Percentiles rank a stretch among this genome's conserved stretches.
These are phyloP conservation scores for Enteromius viviparus DNA, from an alignment of 2,797 vertebrate species.

Conservation along the genomic window DNA sequence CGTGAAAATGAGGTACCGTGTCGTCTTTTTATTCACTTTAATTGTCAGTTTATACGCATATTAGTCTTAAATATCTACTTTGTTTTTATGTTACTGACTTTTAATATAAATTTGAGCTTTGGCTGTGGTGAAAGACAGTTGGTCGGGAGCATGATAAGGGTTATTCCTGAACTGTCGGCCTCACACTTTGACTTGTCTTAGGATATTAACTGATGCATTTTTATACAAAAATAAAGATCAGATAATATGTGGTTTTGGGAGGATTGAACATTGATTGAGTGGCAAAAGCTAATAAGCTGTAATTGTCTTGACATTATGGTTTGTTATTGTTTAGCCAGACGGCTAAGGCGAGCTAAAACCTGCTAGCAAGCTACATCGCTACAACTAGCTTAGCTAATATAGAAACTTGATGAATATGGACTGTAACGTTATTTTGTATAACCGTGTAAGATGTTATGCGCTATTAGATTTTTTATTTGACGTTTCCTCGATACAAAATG, in stretches of 20 bases:
- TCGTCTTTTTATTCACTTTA: conserved; percentile 4
- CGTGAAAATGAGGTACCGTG: conserved; percentile 72
- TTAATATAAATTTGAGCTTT: background rate
- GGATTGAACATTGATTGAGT: background rate
- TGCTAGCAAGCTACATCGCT: conserved; percentile 50
- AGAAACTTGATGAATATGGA: background rate
- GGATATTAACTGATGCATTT: background rate
- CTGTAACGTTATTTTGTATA: background rate
- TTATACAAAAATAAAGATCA: background rate
- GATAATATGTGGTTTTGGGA: background rate
- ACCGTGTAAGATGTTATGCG: background rate
- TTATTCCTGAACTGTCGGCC: conserved; percentile 23
- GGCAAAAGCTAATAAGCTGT: background rate
- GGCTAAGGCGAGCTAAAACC: conserved; percentile 66
- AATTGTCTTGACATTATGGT: conserved; percentile 7
- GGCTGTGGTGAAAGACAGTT: conserved; percentile 18
- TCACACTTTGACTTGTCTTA: conserved; percentile 1
- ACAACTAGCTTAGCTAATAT: conserved; percentile 31
- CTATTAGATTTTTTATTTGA: background rate
- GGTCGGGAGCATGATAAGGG: background rate
- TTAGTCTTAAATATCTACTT: background rate
- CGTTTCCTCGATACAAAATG: background rate
- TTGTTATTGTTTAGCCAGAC: conserved; percentile 65
- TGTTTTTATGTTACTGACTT: background rate
- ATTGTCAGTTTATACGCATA: background rate